phyloP scores from a whole-genome alignment of 1,140 invertebrate species.

The Trinorchestia longiramus region DNA sequence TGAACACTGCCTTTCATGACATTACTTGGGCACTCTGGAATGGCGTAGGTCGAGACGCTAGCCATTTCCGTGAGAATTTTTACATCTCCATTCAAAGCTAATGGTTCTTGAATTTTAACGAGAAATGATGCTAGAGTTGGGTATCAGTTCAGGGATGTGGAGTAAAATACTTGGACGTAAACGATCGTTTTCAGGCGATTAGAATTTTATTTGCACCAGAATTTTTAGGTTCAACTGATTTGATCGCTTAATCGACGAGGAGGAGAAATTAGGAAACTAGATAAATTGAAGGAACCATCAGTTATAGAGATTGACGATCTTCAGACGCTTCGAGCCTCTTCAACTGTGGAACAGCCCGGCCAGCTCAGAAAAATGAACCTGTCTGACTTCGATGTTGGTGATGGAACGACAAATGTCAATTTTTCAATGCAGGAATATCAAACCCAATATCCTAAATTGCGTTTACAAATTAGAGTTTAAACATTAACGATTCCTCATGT shows the following conservation, averaged over 20 bases:
- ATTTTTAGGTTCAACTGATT: background rate
- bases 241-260: background rate
- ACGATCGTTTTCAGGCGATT: background rate
- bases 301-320: background rate
- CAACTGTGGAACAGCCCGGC: background rate
- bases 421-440: background rate
- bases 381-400: background rate
- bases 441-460: background rate
- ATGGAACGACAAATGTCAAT: background rate
- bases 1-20: background rate
- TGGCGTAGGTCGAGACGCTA: background rate
- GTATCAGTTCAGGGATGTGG: background rate
- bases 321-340: background rate
- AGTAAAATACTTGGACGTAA: background rate
- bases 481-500: too few relatives aligned
- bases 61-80: background rate
- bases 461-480: background rate
- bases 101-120: background rate
- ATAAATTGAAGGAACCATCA: slow-evolving; percentile 6
- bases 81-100: background rate
- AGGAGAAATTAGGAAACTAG: background rate
- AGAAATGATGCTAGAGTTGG: background rate
- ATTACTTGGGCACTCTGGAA: background rate
- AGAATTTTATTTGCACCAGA: background rate
- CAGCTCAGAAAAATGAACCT: background rate